A percentile compares a stretch with the other conserved stretches of the same genome.
These are phyloP conservation scores for Acleris literana DNA, from an alignment of 2,888 invertebrate genomes.

Conservation along the genomic window DNA sequence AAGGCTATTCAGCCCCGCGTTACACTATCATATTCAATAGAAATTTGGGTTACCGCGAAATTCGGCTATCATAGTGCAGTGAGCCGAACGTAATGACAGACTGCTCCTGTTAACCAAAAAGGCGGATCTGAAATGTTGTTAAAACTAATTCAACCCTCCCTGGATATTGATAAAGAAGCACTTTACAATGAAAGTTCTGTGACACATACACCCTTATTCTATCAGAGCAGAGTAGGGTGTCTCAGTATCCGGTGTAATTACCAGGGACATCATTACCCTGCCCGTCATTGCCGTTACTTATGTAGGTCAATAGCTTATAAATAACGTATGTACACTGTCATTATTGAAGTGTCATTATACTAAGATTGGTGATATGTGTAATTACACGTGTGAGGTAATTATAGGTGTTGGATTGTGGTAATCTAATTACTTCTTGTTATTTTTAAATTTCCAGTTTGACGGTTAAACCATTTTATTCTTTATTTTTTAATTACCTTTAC, in stretches of 20 bases:
- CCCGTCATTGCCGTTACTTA: conserved; percentile 45
- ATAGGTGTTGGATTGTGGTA: conserved; percentile 11
- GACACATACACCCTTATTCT: no score
- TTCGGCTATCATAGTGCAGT: conserved; percentile 70
- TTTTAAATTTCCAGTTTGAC: background rate
- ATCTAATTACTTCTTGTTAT: conserved; percentile 18
- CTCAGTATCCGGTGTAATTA: conserved; percentile 42
- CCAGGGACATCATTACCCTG: conserved; percentile 30
- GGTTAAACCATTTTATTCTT: background rate
- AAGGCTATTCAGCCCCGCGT: conserved; percentile 56
- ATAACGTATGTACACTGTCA: conserved; percentile 21
- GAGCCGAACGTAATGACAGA: conserved; percentile 64
- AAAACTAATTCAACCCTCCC: no score
- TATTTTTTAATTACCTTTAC: background rate
- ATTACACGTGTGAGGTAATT: conserved; percentile 23
- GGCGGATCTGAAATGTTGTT: no score
- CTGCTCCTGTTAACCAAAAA: no score
- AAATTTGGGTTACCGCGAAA: conserved; percentile 73
- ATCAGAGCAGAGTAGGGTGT: conserved; percentile 40
- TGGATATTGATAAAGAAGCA: no score
- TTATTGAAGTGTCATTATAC: conserved; percentile 25
- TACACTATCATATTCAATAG: conserved; percentile 64
- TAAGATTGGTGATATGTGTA: conserved; percentile 21
- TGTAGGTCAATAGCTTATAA: conserved; percentile 35
- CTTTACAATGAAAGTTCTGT: no score